Percentiles rank a stretch among this genome's conserved stretches.
Evolutionary conservation across 2,888 invertebrate genomes (phyloP).

Genomic region (Germaria angustata): DNA sequence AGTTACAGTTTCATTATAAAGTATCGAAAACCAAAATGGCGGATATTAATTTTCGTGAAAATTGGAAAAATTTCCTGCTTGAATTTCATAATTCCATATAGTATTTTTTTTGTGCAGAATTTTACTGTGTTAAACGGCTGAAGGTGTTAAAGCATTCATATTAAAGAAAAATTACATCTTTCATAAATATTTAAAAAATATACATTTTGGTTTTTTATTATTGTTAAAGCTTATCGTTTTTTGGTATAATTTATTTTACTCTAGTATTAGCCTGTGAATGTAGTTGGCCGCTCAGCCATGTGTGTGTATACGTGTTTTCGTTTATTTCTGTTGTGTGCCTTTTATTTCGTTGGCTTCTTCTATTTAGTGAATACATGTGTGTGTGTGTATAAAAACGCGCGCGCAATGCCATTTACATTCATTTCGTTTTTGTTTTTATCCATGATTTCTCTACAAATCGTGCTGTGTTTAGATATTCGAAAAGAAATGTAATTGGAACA

Average conservation of each 20-base stretch:
- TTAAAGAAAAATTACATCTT: background rate
- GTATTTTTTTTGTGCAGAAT: too few species aligned
- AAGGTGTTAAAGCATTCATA: too few species aligned
- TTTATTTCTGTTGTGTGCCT: constrained; percentile 31
- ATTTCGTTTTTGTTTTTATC: constrained; percentile 40
- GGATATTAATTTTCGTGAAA: constrained; percentile 51
- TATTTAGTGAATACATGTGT: background rate
- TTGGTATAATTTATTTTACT: constrained; percentile 23
- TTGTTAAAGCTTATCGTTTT: background rate
- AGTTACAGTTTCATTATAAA: constrained; percentile 57
- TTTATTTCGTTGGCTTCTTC: constrained; percentile 14
- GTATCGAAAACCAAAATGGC: constrained; percentile 69
- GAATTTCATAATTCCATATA: background rate
- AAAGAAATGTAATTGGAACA: too few species aligned
- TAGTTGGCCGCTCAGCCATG: constrained; percentile 35
- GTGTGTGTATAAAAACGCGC: constrained; percentile 30
- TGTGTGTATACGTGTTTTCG: constrained; percentile 61
- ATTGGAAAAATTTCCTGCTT: constrained; percentile 2
- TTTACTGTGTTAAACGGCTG: too few species aligned
- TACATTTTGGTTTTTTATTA: too few species aligned
- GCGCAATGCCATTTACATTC: constrained; percentile 29
- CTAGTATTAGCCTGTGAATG: background rate
- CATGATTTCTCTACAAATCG: constrained; percentile 27
- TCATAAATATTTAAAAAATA: background rate
- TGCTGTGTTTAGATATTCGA: too few species aligned